A percentile compares a stretch with the other conserved stretches of the same genome.
phyloP scores from a whole-genome alignment of 2,797 vertebrate genomes.

The Prunella strophiata region DNA sequence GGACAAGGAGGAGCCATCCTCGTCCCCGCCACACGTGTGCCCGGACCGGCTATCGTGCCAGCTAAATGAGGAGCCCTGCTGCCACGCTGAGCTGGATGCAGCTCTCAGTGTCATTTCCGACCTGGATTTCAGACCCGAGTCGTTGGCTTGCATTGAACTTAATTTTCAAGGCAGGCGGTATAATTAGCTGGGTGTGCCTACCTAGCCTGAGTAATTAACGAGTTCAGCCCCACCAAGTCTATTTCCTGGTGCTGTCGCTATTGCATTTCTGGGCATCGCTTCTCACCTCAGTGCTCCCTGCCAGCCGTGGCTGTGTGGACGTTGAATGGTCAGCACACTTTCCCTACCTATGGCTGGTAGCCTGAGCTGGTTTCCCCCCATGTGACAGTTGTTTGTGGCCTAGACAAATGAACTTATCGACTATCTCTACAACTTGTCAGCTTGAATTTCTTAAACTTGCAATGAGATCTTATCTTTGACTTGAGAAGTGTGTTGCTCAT shows the following conservation, averaged over 20 bases:
- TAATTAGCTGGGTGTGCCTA: neutral
- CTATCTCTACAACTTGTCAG: neutral
- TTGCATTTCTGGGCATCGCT: neutral
- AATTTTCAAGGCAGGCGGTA: neutral
- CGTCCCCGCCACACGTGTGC: rapidly evolving
- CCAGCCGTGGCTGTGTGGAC: neutral
- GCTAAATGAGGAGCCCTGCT: neutral
- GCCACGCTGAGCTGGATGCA: neutral
- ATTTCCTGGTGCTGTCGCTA: neutral
- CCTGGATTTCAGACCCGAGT: neutral
- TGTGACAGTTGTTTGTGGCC: neutral
- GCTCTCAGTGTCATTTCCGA: neutral
- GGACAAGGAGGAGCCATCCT: rapidly evolving
- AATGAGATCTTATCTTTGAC: neutral
- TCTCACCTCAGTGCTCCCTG: neutral
- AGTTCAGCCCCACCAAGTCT: neutral
- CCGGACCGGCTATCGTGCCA: rapidly evolving
- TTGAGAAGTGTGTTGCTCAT: rapidly evolving
- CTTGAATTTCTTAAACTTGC: neutral
- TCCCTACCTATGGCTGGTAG: neutral
- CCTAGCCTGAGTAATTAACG: neutral
- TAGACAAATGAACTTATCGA: neutral
- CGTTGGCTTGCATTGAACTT: neutral
- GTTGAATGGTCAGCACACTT: neutral
- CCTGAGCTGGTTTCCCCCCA: neutral